Evolutionary conservation across 2,797 vertebrate genomes (phyloP), one percentile per base, ranked within the genome.

Genomic region (Pangasius djambal): DNA sequence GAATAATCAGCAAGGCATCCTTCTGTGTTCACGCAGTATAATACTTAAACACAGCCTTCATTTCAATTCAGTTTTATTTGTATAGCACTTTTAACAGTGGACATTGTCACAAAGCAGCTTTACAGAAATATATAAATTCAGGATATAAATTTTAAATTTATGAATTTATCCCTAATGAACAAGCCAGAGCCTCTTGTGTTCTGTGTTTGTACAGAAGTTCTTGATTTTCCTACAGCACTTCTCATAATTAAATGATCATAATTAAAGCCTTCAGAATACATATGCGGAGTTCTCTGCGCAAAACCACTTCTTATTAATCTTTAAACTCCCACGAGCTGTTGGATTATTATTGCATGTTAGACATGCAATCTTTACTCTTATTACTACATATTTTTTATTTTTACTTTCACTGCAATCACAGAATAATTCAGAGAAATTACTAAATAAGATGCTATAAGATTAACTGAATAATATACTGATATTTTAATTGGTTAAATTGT

Each of bases 401-500:
- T 84, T 84, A 28, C 6, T 31, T 48, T 65, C 40, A 67, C 12
- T 83, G 37, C 20, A 40, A 2, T 13, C 20, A 61, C 16, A 55
- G 15, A 79, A 79, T 34, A 16, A 3, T 78, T 78, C n/a, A 75
- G 28, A 15, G 57, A 10, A 5, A 34, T 57, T 37, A 13, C 18
- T 37, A 82, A 37, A 82, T 40, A 50, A 65, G 10, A 63, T 63
- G 2, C 1, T 40, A 4, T 28, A 61, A 59, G 20, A 22, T 40
- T 74, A 40, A 74, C 6, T 70, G 15, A 16, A 55, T 18, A 79
- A 55, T 52, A 15, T 79, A 52, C 34, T 12, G 52, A 31, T 74
- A n/a, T 81, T 69, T 77, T 87, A 78, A 87, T 67, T 67, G 34
- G 28, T 52, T 77, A 31, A 37, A 78, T 70, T 50, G 34, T 4